These are phyloP conservation scores for Netelia virgata DNA, from an alignment of 2,888 invertebrate species.

Conservation along the genomic window DNA sequence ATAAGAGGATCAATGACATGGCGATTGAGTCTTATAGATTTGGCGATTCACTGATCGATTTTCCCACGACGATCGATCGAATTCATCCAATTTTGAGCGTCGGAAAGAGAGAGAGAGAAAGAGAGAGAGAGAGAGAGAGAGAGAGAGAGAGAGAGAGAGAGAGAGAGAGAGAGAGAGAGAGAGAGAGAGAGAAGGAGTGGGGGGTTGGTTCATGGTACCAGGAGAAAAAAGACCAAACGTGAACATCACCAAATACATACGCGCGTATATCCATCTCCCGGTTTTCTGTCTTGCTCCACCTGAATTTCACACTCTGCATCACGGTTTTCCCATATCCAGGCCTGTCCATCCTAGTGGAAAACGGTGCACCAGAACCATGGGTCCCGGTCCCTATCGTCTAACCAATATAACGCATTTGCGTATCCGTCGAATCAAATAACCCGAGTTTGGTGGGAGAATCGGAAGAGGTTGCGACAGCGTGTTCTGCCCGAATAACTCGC, in stretches of 20 bases:
- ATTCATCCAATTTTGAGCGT: too few relatives aligned
- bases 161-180: too few relatives aligned
- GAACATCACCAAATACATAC: neutral
- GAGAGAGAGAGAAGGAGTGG: too few relatives aligned
- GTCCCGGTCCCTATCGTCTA: neutral
- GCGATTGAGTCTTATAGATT: too few relatives aligned
- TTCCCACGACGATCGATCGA: too few relatives aligned
- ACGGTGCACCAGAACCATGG: constrained; percentile 7
- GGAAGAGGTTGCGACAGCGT: constrained; percentile 5
- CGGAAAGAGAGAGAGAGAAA: too few relatives aligned
- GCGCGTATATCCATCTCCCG: neutral
- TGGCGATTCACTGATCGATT: too few relatives aligned
- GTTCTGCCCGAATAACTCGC: constrained; percentile 59
- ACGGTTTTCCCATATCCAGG: neutral
- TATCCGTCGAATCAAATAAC: constrained; percentile 46
- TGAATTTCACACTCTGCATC: neutral
- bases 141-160: too few relatives aligned
- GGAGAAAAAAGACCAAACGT: too few relatives aligned
- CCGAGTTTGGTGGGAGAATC: neutral
- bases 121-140: too few relatives aligned
- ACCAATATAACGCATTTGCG: constrained; percentile 47
- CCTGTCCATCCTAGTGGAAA: constrained; percentile 23
- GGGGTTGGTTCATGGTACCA: too few relatives aligned
- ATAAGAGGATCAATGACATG: too few relatives aligned
- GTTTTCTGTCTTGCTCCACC: neutral